A percentile compares a stretch with the other conserved stretches of the same genome.
phyloP scores from a whole-genome alignment of 2,888 invertebrate genomes.

The Meta bourneti region DNA sequence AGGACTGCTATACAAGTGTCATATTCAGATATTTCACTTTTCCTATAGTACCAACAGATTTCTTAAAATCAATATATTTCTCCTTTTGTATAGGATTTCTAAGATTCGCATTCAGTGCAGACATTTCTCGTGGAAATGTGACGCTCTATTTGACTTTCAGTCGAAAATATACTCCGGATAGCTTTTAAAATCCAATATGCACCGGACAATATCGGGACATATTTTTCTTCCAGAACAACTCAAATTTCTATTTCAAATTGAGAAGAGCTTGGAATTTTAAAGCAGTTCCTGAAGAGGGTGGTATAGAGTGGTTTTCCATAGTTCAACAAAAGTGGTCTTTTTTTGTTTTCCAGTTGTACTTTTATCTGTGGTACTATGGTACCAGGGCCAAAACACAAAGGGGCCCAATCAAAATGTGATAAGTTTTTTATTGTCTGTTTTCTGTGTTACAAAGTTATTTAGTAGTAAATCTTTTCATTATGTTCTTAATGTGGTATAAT shows the following conservation, averaged over 20 bases:
- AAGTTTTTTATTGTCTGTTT: too few relatives aligned
- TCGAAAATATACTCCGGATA: constrained; percentile 22
- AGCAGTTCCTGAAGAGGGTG: neutral
- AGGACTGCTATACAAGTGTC: neutral
- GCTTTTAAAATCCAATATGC: constrained; percentile 16
- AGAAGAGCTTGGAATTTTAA: constrained; percentile 2
- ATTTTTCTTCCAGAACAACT: constrained; percentile 6
- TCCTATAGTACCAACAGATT: constrained; percentile 17
- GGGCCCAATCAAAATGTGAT: too few relatives aligned
- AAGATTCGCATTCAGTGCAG: constrained; percentile 15
- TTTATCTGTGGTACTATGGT: too few relatives aligned
- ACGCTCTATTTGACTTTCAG: constrained; percentile 24
- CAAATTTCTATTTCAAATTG: neutral
- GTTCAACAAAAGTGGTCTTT: too few relatives aligned
- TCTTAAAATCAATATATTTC: constrained; percentile 6
- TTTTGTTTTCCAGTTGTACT: too few relatives aligned
- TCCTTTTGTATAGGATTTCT: constrained; percentile 1
- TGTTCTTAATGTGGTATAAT: too few relatives aligned
- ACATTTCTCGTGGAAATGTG: constrained; percentile 1
- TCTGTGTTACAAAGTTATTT: too few relatives aligned
- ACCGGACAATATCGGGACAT: neutral
- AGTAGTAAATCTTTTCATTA: too few relatives aligned
- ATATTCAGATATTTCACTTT: neutral
- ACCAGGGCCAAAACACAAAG: too few relatives aligned
- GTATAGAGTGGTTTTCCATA: neutral